Evolutionary conservation across 2,888 invertebrate genomes (phyloP).

Genomic region (Scaptomyza reducta): DNA sequence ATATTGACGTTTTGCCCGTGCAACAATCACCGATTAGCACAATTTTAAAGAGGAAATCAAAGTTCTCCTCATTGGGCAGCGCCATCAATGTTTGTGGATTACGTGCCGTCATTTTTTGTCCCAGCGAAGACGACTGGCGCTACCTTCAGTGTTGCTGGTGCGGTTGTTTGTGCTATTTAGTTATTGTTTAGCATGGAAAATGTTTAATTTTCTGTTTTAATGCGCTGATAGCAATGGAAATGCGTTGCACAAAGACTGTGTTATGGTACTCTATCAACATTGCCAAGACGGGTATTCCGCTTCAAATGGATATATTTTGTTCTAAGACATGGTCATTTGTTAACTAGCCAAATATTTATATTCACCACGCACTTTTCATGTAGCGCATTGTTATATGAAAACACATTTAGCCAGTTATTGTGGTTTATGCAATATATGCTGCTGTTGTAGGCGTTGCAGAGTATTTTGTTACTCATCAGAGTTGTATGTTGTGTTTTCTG

Average conservation of each 20-base stretch:
- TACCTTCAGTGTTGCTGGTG: conserved; percentile 21
- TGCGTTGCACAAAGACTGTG: conserved; percentile 61
- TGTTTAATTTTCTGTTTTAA: conserved; percentile 40
- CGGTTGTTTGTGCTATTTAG: conserved; percentile 35
- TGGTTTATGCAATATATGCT: no score
- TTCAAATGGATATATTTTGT: neutral
- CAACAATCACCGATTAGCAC: conserved; percentile 96
- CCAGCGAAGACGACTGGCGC: conserved; percentile 20
- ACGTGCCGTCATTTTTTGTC: conserved; percentile 87
- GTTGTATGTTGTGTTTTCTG: neutral
- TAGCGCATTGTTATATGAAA: neutral
- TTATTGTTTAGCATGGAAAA: conserved; percentile 49
- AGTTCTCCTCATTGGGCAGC: conserved; percentile 90
- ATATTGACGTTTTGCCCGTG: conserved; percentile 97
- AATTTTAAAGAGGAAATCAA: conserved; percentile 97
- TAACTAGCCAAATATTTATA: no score
- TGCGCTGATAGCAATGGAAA: conserved; percentile 46
- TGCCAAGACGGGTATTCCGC: conserved; percentile 17
- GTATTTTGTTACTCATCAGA: conserved; percentile 17
- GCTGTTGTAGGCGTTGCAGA: neutral
- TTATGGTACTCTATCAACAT: conserved; percentile 39
- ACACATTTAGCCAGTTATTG: no score
- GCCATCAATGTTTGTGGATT: conserved; percentile 91
- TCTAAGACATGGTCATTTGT: accelerated
- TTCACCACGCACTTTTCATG: no score